Conservation (phyloP, 1,140 invertebrate genomes). For the Lordiphosa mommai region DNA sequence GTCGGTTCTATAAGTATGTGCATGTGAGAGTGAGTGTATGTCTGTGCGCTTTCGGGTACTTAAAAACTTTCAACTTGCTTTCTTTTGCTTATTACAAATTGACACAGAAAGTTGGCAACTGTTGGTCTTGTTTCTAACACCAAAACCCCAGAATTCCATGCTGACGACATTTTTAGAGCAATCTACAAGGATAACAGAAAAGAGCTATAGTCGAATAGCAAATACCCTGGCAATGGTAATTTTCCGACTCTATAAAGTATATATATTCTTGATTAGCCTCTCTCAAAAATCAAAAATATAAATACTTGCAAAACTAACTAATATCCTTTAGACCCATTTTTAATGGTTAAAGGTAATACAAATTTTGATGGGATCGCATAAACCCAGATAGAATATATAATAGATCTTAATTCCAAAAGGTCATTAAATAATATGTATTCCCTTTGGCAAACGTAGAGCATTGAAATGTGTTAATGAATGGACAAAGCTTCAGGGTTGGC, state of each 20-base stretch:
- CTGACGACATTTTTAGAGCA: constrained; percentile 5
- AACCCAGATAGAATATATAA: no score
- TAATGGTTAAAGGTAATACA: no score
- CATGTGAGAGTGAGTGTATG: neutral
- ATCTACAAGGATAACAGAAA: neutral
- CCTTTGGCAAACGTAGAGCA: constrained; percentile 1
- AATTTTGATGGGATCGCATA: no score
- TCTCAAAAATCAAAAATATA: no score
- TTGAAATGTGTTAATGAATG: constrained; percentile 60
- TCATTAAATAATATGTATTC: constrained; percentile 1
- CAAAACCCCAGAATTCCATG: neutral
- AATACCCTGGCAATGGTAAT: no score
- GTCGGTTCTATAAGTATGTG: constrained; percentile 3
- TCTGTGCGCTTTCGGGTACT: constrained; percentile 16
- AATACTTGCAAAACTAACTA: no score
- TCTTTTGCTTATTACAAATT: constrained; percentile 44
- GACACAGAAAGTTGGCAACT: constrained; percentile 59
- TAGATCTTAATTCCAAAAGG: no score
- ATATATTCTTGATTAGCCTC: no score
- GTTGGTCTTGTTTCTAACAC: constrained; percentile 1
- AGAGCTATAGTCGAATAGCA: neutral
- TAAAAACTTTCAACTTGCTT: constrained; percentile 31
- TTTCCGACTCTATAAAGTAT: no score
- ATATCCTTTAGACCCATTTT: no score
- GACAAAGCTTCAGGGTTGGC: constrained; percentile 28